Base-by-base conservation (phyloP, 2,797 vertebrate species). In the Channallabes apus region DNA sequence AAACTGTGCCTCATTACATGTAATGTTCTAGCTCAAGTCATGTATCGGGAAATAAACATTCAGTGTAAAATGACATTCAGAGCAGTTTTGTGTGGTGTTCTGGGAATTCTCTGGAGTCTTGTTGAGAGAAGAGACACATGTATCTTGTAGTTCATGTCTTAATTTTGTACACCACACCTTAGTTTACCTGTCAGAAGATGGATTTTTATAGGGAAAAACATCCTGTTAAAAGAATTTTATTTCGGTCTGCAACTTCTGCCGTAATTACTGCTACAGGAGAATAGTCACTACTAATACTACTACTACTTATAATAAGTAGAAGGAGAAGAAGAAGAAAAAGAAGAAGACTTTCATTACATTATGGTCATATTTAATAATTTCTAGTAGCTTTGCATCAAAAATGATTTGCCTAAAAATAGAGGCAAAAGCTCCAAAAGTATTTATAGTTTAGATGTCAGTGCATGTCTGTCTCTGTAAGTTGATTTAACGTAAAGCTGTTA, bases 401-500 rank as follows among this genome's bases (percentile, higher is more conserved):
- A 51, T 54, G 1, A 20, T 79, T 29, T 59, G 17, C 29, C 27
- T 12, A 83, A 84, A 80, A 18, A 65, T 58, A 84, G 17, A 84
- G 20, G 12, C 1, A n/a, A 61, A 86, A 86, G 91, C 89, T 87
- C 84, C 82, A 51, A 86, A 90, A 90, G 94, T 92, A 91, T 93
- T 92, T 93, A 92, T 91, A 71, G 92, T 90, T 91, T 91, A 91
- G 91, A 93, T 88, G 56, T 59, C 18, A 7, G 90, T 88, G 87
- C 91, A 88, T 83, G 88, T 89, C 91, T 92, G 84, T 94, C 94
- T 91, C 91, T 93, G 90, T 93, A 93, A 92, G 92, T 94, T 94
- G 91, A 94, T 95, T 94, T 94, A 93, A 94, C 94, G 92, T 91
- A 94, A 91, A 91, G 91, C 90, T 89, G 87, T 92, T 86, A 91